Evolutionary conservation across 1,140 invertebrate genomes (phyloP), one percentile per base, ranked within the genome.

Genomic region (Plodia interpunctella): DNA sequence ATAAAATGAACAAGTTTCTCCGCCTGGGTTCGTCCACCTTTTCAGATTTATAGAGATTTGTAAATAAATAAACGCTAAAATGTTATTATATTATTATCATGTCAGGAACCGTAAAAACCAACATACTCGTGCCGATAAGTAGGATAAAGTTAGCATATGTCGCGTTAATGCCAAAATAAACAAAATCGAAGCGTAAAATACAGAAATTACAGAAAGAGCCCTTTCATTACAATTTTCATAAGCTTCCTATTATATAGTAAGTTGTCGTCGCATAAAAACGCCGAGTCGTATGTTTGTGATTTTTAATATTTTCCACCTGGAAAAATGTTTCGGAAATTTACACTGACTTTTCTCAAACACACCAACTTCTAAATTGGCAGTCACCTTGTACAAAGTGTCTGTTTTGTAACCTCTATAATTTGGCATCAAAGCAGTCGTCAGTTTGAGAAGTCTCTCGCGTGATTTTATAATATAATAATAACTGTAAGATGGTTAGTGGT

Each of bases 391-490:
- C 6, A 6, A 25, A 25, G 21, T 25, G 21, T 25, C 21, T 25
- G 21, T 25, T 25, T 25, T 32, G 30, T 32, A 32, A 9, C 10
- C 30, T 44, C 38, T 10, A 44, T 44, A 44, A 4, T 44, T 44
- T 44, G 15, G n/a, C 13, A 44, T 44, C 38, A 44, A 15, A 44
- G 38, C 59, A 28, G 57, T 28, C 32, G 35, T 11, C 25, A 57
- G 58, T 62, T 67, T 72, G 75, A 74, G 69, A 72, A 72, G 72
- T 68, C 65, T 65, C 67, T 65, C 75, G 65, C 83, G 85, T 88
- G 83, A 88, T 88, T 82, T 84, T 76, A 87, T 87, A 83, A 87
- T 88, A 88, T 71, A 80, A 79, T 65, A 68, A 74, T 86, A 88
- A 85, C 83, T 85, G 85, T 88, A 76, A 63, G 56, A 55, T 72